Conservation (phyloP, 64 coral and sea anemone species). For the Anthopleura sola region DNA sequence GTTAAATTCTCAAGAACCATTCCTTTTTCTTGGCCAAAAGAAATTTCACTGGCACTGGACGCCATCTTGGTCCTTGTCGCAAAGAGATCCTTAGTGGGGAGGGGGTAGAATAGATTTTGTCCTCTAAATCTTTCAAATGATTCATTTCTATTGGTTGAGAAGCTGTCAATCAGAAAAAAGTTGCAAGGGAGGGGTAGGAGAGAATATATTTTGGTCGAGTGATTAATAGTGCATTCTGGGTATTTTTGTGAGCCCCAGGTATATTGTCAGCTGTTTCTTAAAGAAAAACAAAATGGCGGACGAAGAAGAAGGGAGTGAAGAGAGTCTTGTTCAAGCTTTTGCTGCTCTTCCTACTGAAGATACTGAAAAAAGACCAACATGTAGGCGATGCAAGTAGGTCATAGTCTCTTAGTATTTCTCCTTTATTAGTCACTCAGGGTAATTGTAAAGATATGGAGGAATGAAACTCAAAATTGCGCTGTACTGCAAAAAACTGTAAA, state of each 20-base stretch:
- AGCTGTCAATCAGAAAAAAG: neutral
- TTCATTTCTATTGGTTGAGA: neutral
- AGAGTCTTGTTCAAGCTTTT: conserved; percentile 62
- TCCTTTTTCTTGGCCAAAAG: conserved; percentile 1
- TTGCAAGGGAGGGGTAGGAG: neutral
- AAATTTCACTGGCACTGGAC: conserved; percentile 5
- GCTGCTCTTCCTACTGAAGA: conserved; percentile 51
- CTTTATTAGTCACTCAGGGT: neutral
- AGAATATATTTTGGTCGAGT: neutral
- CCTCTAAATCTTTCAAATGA: neutral
- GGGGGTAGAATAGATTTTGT: neutral
- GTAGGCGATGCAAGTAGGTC: conserved; percentile 80
- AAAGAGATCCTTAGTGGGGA: neutral
- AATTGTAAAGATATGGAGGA: neutral
- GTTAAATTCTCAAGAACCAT: conserved; percentile 3
- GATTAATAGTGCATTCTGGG: neutral
- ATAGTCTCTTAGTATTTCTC: neutral
- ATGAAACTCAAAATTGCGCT: too few relatives aligned
- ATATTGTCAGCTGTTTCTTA: conserved; percentile 40
- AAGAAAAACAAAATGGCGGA: conserved; percentile 52
- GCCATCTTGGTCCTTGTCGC: conserved; percentile 20
- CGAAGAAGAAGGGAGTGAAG: neutral
- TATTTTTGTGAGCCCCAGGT: neutral
- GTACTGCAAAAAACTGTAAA: too few relatives aligned
- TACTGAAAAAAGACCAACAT: conserved; percentile 61